These are phyloP conservation scores for Hyles vespertilio DNA, from an alignment of 1,140 invertebrate genomes.

Conservation along the genomic window DNA sequence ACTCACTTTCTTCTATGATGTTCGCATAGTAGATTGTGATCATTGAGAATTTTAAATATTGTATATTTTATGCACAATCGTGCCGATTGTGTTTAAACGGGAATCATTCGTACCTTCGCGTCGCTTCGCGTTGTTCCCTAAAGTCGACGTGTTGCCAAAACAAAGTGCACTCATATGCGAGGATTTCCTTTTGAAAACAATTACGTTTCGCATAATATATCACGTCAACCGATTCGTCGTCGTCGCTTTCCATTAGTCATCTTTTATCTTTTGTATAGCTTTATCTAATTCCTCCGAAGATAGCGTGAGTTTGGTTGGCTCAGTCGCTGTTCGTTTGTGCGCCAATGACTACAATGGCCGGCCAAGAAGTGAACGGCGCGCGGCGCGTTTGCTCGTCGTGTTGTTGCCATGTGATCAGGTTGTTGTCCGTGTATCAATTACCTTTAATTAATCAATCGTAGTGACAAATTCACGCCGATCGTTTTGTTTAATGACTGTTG, in stretches of 20 bases:
- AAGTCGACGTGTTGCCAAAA: background rate
- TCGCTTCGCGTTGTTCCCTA: background rate
- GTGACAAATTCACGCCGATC: background rate
- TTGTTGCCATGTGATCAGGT: constrained; percentile 31
- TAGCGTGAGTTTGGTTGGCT: constrained; percentile 14
- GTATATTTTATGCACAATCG: too few relatives aligned
- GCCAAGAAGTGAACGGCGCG: constrained; percentile 15
- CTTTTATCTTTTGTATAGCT: constrained; percentile 37
- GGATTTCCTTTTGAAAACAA: constrained; percentile 8
- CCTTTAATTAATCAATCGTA: background rate
- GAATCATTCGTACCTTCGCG: too few relatives aligned
- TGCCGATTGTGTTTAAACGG: too few relatives aligned
- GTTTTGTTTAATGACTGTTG: too few relatives aligned
- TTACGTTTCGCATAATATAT: constrained; percentile 11
- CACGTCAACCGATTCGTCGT: constrained; percentile 23
- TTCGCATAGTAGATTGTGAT: too few relatives aligned
- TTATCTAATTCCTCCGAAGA: constrained; percentile 37
- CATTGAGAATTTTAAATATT: too few relatives aligned
- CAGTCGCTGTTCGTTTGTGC: constrained; percentile 25
- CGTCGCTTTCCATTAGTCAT: constrained; percentile 43
- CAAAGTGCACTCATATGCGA: background rate
- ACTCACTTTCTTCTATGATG: too few relatives aligned
- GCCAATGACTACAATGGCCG: constrained; percentile 22
- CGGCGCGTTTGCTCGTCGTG: constrained; percentile 22
- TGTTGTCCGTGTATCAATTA: constrained; percentile 8